Evolutionary conservation across 2,113 vertebrate species (phyloP), one percentile per base, ranked within the genome.

Genomic region (Myrmophylax atrothorax): DNA sequence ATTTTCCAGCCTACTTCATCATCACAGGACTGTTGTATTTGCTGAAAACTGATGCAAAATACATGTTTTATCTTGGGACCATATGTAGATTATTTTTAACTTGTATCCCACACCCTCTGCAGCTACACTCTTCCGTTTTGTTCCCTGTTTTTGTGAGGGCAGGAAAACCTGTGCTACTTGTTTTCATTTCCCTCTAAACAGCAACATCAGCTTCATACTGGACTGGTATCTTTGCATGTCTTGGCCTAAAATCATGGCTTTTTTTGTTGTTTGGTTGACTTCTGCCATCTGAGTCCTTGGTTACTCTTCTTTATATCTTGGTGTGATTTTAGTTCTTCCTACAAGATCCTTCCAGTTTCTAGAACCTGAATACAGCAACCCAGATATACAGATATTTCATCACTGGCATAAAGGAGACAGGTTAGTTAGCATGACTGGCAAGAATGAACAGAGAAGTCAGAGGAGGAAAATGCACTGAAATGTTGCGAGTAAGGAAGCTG

Each of bases 61-160:
- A 19, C 2, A 1, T 35, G 40, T 52, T 69, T 77, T 44, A 14
- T 73, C 29, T 55, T 62, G 4, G 12, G 7, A 74, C 10, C 7
- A 3, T 9, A 40, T 18, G 4, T 25, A 70, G 19, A 31, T 1
- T 14, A 3, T 67, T 82, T 56, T 29, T 19, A 68, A 68, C 0
- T 3, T 79, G 17, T 23, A 60, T 8, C 3, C 4, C 8, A 76
- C 16, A 1, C 15, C 46, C 5, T 20, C 25, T 50, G 25, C 55
- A 66, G 12, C 9, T 55, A 28, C 10, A 35, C 1, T 58, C 7
- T 14, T 62, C 19, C 8, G 29, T 42, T 76, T 26, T n/a, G 1
- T 28, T 42, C 17, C 6, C 3, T 8, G 53, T 63, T 26, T 15
- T 31, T 42, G 38, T 31, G 18, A 72, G 9, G 7, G 15, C 7